Conservation (phyloP, 2,797 vertebrate genomes). For the Pseudochirops corinnae region DNA sequence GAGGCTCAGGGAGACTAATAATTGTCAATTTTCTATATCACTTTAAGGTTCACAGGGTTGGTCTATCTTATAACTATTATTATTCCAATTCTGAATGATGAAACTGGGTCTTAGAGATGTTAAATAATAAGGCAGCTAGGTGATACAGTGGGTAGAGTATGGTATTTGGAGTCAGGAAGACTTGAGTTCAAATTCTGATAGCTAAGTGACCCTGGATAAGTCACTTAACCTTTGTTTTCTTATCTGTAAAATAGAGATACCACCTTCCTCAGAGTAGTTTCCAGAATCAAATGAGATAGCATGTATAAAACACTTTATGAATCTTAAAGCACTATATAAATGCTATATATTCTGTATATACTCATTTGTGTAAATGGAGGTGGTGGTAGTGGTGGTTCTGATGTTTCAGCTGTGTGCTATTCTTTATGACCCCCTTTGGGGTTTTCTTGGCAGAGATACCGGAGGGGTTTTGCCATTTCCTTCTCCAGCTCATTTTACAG, state of each 20-base stretch:
- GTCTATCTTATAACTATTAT: neutral
- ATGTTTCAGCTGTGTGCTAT: too few species aligned
- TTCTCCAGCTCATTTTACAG: too few species aligned
- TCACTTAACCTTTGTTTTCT: neutral
- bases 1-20: neutral
- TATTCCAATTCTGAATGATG: neutral
- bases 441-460: too few species aligned
- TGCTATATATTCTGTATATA: neutral
- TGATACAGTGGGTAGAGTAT: neutral
- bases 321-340: neutral
- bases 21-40: neutral
- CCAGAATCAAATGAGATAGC: neutral
- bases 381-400: too few species aligned
- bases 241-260: neutral
- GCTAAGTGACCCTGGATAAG: neutral
- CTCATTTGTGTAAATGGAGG: neutral
- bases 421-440: too few species aligned
- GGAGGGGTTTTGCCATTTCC: too few species aligned
- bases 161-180: neutral
- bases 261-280: neutral
- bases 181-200: neutral
- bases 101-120: neutral
- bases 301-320: neutral
- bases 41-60: neutral
- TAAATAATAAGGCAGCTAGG: neutral